Conservation (phyloP, 2,113 vertebrate genomes). For the Carollia perspicillata region DNA sequence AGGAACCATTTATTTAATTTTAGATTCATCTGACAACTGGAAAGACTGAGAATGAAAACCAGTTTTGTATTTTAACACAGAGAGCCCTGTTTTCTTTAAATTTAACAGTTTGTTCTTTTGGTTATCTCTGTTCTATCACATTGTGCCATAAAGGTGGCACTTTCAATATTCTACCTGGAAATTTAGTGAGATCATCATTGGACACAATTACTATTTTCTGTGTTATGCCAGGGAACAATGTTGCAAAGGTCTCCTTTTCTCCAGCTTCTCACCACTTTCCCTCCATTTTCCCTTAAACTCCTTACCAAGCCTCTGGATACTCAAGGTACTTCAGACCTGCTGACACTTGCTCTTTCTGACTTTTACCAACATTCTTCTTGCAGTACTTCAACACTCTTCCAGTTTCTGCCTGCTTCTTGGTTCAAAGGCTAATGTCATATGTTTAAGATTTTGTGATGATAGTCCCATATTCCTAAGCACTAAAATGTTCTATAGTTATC, state of each 20-base stretch:
- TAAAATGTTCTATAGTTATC: not conserved
- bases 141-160: not conserved
- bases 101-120: not conserved
- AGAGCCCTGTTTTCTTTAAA: not conserved
- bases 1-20: conserved; percentile 9
- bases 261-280: not conserved
- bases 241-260: not conserved
- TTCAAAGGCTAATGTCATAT: not conserved
- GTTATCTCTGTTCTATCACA: not conserved
- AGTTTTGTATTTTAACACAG: not conserved
- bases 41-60: not conserved
- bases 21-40: not conserved
- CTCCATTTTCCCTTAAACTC: not conserved
- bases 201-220: not conserved
- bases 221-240: not conserved
- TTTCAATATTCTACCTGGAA: not conserved
- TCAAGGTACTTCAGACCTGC: not conserved
- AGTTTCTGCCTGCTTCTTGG: not conserved
- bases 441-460: not conserved
- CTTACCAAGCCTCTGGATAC: not conserved
- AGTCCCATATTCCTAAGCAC: not conserved
- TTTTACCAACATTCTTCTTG: not conserved
- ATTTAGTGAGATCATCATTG: not conserved
- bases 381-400: not conserved
- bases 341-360: not conserved